Evolutionary conservation across 2,113 vertebrate species (phyloP), one percentile per base, ranked within the genome.

Genomic region (Physeter macrocephalus): DNA sequence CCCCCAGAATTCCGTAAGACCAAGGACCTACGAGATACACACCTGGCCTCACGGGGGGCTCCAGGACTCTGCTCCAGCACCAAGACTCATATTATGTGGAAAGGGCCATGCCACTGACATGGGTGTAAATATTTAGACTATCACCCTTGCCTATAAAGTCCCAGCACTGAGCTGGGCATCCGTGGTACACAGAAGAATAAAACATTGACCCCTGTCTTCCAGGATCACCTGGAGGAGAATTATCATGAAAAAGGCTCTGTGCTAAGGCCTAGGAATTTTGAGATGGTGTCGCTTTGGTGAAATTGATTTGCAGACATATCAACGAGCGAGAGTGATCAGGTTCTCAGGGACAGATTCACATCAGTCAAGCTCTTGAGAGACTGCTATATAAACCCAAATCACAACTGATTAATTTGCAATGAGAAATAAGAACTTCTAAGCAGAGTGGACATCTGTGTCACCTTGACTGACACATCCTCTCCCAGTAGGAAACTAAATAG

Each of bases 341-440:
- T 78, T 92, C 86, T 90, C 49, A 11, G 78, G 15, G 41, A 80
- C 67, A 80, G 78, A 95, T 15, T 86, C 36, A 20, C 39, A 29
- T 80, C 90, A n/a, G 36, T 69, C 36, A 88, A 36, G 77, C 15
- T 90, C 92, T 67, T 67, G 29, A 52, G 78, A 87, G 67, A 81
- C 34, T 14, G 61, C 67, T 69, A 1, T 62, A 54, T 12, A 71
- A 90, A 82, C 75, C 41, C 18, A 96, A 94, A 93, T 64, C 77
- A 61, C 72, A 86, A 75, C 39, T 84, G 89, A 77, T 77, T 93
- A 72, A 77, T 83, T 86, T 87, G 46, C 67, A 41, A 31, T 10
- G 34, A 89, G 93, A 93, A 96, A 78, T 31, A 91, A 95, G 89
- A 92, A 80, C 94, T 57, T 96, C 61, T 54, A 83, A 88, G 96